Percentiles rank a stretch among this genome's conserved stretches.
These are phyloP conservation scores for Nannoperca australis DNA, from an alignment of 2,797 vertebrate genomes.

Conservation along the genomic window DNA sequence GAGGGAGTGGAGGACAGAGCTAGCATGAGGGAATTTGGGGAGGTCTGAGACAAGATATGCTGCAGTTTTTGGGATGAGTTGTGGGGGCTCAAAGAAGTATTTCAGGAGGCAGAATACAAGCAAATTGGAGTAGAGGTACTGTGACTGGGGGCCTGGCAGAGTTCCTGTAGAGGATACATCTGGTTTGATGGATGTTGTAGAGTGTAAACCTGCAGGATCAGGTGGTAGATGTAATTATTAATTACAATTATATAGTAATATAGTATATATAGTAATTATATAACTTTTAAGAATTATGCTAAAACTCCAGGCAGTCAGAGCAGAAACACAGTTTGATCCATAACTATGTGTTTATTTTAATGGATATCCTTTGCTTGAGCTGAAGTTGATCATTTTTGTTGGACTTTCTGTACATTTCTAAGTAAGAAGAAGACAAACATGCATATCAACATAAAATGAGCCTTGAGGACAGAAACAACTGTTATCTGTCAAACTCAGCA, in stretches of 20 bases:
- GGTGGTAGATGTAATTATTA: neutral
- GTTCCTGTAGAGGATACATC: constrained; percentile 38
- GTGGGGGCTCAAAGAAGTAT: constrained; percentile 15
- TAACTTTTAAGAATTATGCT: constrained; percentile 14
- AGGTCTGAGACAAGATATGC: constrained; percentile 29
- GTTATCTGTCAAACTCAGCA: constrained; percentile 28
- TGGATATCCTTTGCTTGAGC: neutral
- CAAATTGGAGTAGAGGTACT: constrained; percentile 20
- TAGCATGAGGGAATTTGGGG: constrained; percentile 40
- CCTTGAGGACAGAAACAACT: constrained; percentile 10
- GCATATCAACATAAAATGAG: constrained; percentile 18
- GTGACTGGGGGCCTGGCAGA: constrained; percentile 21
- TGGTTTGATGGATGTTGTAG: constrained; percentile 31
- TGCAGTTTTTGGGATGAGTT: constrained; percentile 38
- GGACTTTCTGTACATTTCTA: neutral
- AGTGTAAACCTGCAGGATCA: constrained; percentile 36
- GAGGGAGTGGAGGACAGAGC: constrained; percentile 28
- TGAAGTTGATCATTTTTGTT: neutral
- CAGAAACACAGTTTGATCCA: constrained; percentile 6
- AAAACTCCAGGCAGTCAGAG: neutral
- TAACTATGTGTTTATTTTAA: neutral
- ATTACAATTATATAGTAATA: too few species aligned
- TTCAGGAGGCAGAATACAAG: constrained; percentile 20
- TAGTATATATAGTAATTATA: too few species aligned
- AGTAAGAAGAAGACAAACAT: constrained; percentile 1